Evolutionary conservation across 2,113 vertebrate species (phyloP).

Genomic region (Zosterops pallidus): DNA sequence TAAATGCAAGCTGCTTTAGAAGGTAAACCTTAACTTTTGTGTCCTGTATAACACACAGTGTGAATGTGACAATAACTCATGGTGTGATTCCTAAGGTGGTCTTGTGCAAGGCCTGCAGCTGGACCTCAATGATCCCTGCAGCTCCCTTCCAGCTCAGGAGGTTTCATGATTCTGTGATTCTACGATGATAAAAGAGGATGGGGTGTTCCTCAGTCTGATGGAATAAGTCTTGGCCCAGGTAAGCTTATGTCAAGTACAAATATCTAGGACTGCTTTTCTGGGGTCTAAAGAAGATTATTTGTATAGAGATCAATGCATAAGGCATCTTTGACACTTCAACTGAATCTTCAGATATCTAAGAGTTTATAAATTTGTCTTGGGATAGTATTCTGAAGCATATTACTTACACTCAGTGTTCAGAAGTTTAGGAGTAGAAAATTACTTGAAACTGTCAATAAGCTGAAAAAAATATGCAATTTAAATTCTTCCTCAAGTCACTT

Average conservation of each 20-base stretch:
- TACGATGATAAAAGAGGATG: not conserved
- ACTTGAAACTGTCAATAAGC: not conserved
- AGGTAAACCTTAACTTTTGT: not conserved
- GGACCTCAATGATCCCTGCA: not conserved
- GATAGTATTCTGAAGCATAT: not conserved
- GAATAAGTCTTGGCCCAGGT: not conserved
- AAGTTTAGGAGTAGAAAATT: not conserved
- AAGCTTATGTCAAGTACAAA: not conserved
- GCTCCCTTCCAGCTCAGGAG: not conserved
- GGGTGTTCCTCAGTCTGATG: not conserved
- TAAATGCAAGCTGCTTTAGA: not conserved
- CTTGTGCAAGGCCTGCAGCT: not conserved
- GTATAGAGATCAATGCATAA: not conserved
- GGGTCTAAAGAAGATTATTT: not conserved
- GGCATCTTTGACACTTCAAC: not conserved
- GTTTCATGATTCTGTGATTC: not conserved
- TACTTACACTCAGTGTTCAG: not conserved
- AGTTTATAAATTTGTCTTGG: not conserved
- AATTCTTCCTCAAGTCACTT: not conserved
- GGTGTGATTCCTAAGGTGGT: not conserved
- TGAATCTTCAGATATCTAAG: not conserved
- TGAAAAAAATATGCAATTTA: not conserved
- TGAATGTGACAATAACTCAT: not conserved
- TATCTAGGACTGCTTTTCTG: not conserved
- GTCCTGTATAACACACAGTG: not conserved